Conservation (phyloP, 2,113 vertebrate genomes). For the Caranx melampygus region DNA sequence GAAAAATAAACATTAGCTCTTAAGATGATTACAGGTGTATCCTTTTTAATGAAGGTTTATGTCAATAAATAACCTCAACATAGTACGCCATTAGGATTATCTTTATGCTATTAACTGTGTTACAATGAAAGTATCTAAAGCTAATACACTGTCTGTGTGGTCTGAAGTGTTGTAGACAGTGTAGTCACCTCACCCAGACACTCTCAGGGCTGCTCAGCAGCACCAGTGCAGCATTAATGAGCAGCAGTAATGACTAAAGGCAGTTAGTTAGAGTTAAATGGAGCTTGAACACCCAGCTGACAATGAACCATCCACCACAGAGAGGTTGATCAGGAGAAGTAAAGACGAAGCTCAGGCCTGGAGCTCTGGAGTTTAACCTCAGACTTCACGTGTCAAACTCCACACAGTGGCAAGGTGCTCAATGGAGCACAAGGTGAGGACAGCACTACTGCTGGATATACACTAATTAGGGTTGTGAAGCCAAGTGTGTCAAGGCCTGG, state of each 20-base stretch:
- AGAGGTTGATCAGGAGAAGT: slow-evolving; percentile 62
- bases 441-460: slow-evolving; percentile 5
- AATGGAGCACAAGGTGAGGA: slow-evolving; percentile 33
- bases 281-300: slow-evolving; percentile 82
- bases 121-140: slow-evolving; percentile 48
- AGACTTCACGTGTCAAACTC: slow-evolving; percentile 48
- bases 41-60: slow-evolving; percentile 54
- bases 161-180: slow-evolving; percentile 28
- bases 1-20: slow-evolving; percentile 47
- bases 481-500: not conserved
- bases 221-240: slow-evolving; percentile 71
- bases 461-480: slow-evolving; percentile 29
- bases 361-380: slow-evolving; percentile 57
- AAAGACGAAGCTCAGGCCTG: slow-evolving; percentile 42
- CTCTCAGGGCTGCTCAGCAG: slow-evolving; percentile 48
- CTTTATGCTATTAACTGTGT: slow-evolving; percentile 42
- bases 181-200: slow-evolving; percentile 56
- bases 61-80: slow-evolving; percentile 40
- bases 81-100: slow-evolving; percentile 44
- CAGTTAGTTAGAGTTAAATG: slow-evolving; percentile 82
- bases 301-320: slow-evolving; percentile 66
- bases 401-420: slow-evolving; percentile 10
- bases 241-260: slow-evolving; percentile 77
- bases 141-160: not conserved
- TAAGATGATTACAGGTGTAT: slow-evolving; percentile 56